A percentile compares a stretch with the other conserved stretches of the same genome.
phyloP scores from a whole-genome alignment of 2,888 invertebrate species.

The Trissolcus brochymenae region DNA sequence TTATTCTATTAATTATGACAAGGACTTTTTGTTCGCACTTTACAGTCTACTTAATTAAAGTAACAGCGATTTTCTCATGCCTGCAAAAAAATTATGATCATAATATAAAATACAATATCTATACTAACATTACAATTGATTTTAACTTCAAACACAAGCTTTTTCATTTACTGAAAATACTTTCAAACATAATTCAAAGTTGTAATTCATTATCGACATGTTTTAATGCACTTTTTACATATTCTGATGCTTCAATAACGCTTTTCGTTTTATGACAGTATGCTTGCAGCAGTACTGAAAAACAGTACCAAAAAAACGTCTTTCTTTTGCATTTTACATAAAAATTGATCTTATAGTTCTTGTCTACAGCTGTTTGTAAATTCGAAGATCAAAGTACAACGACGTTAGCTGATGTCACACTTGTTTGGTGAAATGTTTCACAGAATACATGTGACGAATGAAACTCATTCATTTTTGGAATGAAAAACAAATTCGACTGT shows the following conservation, averaged over 20 bases:
- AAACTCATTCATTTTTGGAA: conserved; percentile 23
- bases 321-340: not conserved
- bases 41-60: conserved; percentile 26
- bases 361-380: conserved; percentile 61
- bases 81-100: too few species aligned
- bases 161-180: too few species aligned
- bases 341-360: conserved; percentile 63
- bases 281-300: too few species aligned
- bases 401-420: conserved; percentile 44
- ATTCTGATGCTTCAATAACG: too few species aligned
- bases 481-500: not conserved
- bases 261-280: too few species aligned
- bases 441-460: conserved; percentile 35
- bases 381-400: conserved; percentile 9
- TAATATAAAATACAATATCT: too few species aligned
- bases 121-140: too few species aligned
- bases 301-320: too few species aligned
- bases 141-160: too few species aligned
- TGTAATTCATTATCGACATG: too few species aligned
- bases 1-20: not conserved
- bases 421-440: conserved; percentile 41
- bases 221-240: too few species aligned
- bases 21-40: not conserved
- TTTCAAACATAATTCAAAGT: too few species aligned
- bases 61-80: conserved; percentile 4